Conservation (phyloP, 2,797 vertebrate species). For the Acanthiza pusilla region DNA sequence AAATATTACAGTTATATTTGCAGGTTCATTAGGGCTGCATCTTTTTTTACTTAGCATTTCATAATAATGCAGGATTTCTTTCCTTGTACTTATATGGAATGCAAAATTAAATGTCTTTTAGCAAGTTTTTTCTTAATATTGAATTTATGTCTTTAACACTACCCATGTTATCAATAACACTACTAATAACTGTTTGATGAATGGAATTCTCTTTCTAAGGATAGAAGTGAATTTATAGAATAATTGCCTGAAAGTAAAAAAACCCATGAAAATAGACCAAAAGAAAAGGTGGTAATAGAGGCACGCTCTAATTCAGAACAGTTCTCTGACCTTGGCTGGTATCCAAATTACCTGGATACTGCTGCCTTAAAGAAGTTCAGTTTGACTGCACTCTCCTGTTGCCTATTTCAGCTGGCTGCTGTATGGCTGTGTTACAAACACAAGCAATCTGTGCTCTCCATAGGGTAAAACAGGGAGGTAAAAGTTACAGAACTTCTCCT, state of each 20-base stretch:
- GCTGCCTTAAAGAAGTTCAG: neutral
- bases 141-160: neutral
- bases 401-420: neutral
- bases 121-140: neutral
- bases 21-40: neutral
- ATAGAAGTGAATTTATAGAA: neutral
- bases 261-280: neutral
- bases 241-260: neutral
- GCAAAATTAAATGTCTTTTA: neutral
- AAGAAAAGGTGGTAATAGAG: neutral
- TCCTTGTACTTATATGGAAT: neutral
- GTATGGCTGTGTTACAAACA: neutral
- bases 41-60: neutral
- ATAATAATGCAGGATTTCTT: neutral
- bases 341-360: neutral
- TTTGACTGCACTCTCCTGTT: neutral
- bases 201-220: neutral
- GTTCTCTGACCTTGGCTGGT: neutral
- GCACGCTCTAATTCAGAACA: neutral
- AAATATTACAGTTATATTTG: neutral
- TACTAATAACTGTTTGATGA: neutral
- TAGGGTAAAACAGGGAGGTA: neutral
- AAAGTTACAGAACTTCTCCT: neutral
- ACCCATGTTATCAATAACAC: neutral
- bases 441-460: fast-evolving